Percentiles rank a stretch among this genome's conserved stretches.
These are phyloP conservation scores for Spodoptera frugiperda DNA, from an alignment of 1,140 invertebrate species.

Conservation along the genomic window DNA sequence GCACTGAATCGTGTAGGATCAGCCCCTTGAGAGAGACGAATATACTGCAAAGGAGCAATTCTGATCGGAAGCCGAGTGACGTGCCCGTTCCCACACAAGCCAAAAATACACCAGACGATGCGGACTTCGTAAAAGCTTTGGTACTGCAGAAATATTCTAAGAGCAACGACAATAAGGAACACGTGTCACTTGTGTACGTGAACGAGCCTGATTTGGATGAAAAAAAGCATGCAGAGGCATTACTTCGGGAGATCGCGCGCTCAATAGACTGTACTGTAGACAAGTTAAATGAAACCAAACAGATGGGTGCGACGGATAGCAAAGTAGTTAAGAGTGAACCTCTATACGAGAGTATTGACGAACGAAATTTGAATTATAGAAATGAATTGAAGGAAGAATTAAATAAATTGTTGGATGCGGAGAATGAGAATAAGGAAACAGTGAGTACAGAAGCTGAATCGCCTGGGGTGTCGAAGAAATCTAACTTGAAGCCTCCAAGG, in stretches of 20 bases:
- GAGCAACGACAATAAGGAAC: constrained; percentile 67
- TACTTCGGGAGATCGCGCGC: constrained; percentile 75
- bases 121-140: constrained; percentile 75
- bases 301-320: constrained; percentile 76
- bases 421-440: constrained; percentile 47
- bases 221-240: constrained; percentile 73
- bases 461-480: constrained; percentile 68
- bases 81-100: constrained; percentile 61
- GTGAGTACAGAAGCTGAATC: constrained; percentile 57
- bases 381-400: constrained; percentile 72
- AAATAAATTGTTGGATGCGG: constrained; percentile 65
- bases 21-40: constrained; percentile 65
- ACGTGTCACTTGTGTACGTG: constrained; percentile 80
- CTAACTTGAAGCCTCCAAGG: constrained; percentile 78
- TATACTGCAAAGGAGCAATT: constrained; percentile 60
- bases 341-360: constrained; percentile 65
- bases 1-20: constrained; percentile 62
- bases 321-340: constrained; percentile 62
- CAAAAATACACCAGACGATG: constrained; percentile 74
- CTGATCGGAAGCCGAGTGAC: constrained; percentile 51
- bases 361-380: constrained; percentile 65
- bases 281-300: constrained; percentile 64
- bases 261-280: constrained; percentile 78
- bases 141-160: constrained; percentile 79
- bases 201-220: constrained; percentile 69